These are phyloP conservation scores for Muscina levida DNA, from an alignment of 2,888 invertebrate genomes.

Conservation along the genomic window DNA sequence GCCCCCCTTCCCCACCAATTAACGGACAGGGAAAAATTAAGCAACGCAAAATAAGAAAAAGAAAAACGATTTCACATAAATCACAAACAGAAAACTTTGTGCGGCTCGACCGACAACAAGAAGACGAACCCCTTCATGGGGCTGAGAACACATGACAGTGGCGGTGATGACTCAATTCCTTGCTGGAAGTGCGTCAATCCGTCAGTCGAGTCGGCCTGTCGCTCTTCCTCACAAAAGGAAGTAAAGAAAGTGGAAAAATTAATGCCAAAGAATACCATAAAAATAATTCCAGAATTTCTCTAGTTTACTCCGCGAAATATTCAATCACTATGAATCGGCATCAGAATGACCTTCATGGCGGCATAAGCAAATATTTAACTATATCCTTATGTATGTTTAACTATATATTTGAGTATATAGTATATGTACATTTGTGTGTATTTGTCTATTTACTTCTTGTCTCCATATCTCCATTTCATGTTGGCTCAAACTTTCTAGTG, in stretches of 20 bases:
- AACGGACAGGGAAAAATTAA: not conserved
- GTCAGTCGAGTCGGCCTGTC: not conserved
- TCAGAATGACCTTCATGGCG: constrained; percentile 17
- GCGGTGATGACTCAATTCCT: constrained; percentile 28
- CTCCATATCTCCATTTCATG: not conserved
- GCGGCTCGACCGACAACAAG: too few relatives aligned
- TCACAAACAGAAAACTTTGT: too few relatives aligned
- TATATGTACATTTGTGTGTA: not conserved
- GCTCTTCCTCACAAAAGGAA: not conserved
- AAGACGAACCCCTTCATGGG: not conserved
- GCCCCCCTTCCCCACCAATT: not conserved
- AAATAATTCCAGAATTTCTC: constrained; percentile 35
- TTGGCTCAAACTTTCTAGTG: constrained; percentile 27
- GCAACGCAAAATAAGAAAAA: not conserved
- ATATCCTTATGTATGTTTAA: not conserved
- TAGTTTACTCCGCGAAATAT: not conserved
- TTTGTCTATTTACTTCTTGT: constrained; percentile 9
- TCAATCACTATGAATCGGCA: constrained; percentile 12
- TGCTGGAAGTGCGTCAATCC: constrained; percentile 3
- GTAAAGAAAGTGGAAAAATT: constrained; percentile 54
- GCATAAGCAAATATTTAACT: not conserved
- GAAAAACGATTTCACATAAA: not conserved
- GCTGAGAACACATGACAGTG: not conserved
- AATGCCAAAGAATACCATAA: constrained; percentile 41
- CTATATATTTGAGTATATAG: not conserved